Base-by-base conservation (phyloP, 2,113 vertebrate genomes). In the Thunnus thynnus region DNA sequence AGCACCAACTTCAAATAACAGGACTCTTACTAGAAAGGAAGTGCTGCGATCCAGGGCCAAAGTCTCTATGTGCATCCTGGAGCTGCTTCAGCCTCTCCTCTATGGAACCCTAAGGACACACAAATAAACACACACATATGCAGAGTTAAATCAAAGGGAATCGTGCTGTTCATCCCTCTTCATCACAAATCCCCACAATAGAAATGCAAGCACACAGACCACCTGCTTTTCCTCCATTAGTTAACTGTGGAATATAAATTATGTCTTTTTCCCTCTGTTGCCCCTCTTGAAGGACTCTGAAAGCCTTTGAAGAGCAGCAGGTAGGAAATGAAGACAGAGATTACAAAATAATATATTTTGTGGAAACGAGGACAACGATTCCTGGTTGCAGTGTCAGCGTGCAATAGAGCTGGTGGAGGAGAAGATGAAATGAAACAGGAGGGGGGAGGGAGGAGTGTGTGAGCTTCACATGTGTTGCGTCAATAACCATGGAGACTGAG, bases 31-130 rank as follows among this genome's bases (percentile, higher is more conserved):
- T 97, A 83, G 98, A 99, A 3, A 99, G 96, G 89, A 99, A 99
- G 90, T 99, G 98, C 88, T 99, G 98, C 73, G 98, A 99, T 68
- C 98, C 98, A 1, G 98, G 98, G 36, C 98, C 98, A 6, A 99
- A 99, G 92, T 99, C 98, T 89, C 98, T 91, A 82, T 99, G 97
- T 76, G 98, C 98, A 30, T 99, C 98, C 80, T 99, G 98, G 79
- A 99, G 96, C 93, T 99, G 98, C 88, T 98, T 99, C 86, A 99
- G 95, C 17, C 98, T 96, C 92, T 99, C 98, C 0, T 96, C 97
- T 84, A 98, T 95, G 51, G 97, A 97, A 27, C 93, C 94, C 98
- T 99, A 89, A 51, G 71, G 77, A 86, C 52, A 80, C 54, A 85
- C 64, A 81, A 68, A 82, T 32, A 69, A 58, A 81, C 64, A 84